These are phyloP conservation scores for Epirrhoe alternata DNA, from an alignment of 2,888 invertebrate species.

Conservation along the genomic window DNA sequence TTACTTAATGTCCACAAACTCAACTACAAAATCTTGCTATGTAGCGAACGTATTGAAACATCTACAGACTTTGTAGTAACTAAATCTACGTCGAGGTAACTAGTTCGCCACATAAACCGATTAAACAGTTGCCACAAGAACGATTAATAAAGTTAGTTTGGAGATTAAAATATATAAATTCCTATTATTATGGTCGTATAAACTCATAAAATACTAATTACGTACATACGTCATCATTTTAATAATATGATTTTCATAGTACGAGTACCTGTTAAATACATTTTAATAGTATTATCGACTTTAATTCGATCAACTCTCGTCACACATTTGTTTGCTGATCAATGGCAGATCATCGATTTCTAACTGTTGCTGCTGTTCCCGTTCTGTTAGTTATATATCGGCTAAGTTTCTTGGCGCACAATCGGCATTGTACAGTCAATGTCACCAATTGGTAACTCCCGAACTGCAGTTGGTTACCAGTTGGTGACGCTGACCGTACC, in stretches of 20 bases:
- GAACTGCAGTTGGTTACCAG: too few species aligned
- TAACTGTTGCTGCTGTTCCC: neutral
- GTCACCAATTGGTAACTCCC: too few species aligned
- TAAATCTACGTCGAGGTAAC: constrained; percentile 24
- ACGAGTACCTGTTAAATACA: too few species aligned
- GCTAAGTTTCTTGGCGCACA: neutral
- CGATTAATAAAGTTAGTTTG: constrained; percentile 26
- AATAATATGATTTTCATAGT: too few species aligned
- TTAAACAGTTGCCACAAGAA: constrained; percentile 26
- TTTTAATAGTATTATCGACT: too few species aligned
- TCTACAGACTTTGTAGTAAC: constrained; percentile 22
- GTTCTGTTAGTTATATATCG: neutral
- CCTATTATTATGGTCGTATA: neutral
- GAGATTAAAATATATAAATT: constrained; percentile 3
- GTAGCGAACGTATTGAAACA: constrained; percentile 26
- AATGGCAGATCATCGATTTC: too few species aligned
- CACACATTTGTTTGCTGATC: neutral
- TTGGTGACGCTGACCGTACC: too few species aligned
- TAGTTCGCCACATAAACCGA: constrained; percentile 30
- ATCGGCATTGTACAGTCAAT: too few species aligned
- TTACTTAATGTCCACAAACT: constrained; percentile 46
- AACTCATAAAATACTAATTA: neutral
- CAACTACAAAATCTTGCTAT: constrained; percentile 43
- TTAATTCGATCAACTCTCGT: neutral
- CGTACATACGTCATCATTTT: too few species aligned